These are phyloP conservation scores for Myripristis murdjan DNA, from an alignment of 2,797 vertebrate genomes.

Conservation along the genomic window DNA sequence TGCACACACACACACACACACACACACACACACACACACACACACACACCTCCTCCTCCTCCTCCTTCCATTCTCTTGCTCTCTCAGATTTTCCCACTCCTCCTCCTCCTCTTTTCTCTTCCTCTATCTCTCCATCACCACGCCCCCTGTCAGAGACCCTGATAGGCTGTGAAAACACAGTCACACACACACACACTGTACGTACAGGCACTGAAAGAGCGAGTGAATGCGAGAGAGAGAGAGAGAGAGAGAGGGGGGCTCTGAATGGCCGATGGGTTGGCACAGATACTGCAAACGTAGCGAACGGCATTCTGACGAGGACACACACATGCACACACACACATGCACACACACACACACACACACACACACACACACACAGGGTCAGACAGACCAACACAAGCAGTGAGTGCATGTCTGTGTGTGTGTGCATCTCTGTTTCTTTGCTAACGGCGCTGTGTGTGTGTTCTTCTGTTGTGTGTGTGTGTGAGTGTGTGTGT, in stretches of 20 bases:
- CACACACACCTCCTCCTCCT: not conserved
- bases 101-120: constrained; percentile 2
- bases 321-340: not conserved
- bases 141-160: constrained; percentile 26
- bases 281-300: constrained; percentile 45
- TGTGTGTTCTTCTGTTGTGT: not conserved
- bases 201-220: constrained; percentile 17
- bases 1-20: too few species aligned
- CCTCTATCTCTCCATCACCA: constrained; percentile 11
- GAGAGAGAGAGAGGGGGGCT: constrained; percentile 18
- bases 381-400: too few species aligned
- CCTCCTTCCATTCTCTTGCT: constrained; percentile 8
- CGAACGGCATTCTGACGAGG: constrained; percentile 40
- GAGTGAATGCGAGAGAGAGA: constrained; percentile 18
- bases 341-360: constrained; percentile 10
- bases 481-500: not conserved
- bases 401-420: not conserved
- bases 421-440: not conserved
- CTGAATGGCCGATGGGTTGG: constrained; percentile 32
- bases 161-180: constrained; percentile 3
- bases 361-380: not conserved
- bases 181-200: not conserved
- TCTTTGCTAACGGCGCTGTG: not conserved
- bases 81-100: not conserved
- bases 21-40: too few species aligned